Evolutionary conservation across 2,888 invertebrate genomes (phyloP).

Genomic region (Coleophora flavipennella): DNA sequence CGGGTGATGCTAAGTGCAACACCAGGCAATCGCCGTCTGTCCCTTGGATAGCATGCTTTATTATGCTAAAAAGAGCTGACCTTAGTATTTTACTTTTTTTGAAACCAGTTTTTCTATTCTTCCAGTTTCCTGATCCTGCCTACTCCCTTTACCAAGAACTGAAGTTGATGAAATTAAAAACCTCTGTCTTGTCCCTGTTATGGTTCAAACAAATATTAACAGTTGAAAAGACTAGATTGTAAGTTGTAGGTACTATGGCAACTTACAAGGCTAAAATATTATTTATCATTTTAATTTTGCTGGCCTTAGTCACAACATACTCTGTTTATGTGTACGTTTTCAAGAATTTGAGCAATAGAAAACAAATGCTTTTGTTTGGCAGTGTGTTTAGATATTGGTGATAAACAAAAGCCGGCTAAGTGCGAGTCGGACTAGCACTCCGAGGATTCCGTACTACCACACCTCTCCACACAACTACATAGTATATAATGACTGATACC

Average conservation of each 20-base stretch:
- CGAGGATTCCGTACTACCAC: too few relatives aligned
- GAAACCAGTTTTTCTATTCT: slow-evolving; percentile 5
- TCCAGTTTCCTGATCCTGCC: slow-evolving; percentile 11
- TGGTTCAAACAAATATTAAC: too few relatives aligned
- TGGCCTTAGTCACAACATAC: slow-evolving; percentile 31
- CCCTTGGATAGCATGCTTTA: too few relatives aligned
- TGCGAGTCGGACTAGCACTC: too few relatives aligned
- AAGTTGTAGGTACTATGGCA: slow-evolving; percentile 32
- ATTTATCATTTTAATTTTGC: slow-evolving; percentile 19
- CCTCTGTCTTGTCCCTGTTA: too few relatives aligned
- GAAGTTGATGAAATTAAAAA: background rate
- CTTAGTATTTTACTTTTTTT: background rate
- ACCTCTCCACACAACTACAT: too few relatives aligned
- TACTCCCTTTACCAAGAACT: slow-evolving; percentile 1
- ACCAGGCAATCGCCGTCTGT: too few relatives aligned
- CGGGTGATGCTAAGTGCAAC: too few relatives aligned
- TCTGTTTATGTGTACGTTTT: slow-evolving; percentile 40
- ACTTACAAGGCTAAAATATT: slow-evolving; percentile 31
- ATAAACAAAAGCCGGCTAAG: background rate
- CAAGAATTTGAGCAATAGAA: slow-evolving; percentile 26
- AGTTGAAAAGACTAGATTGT: too few relatives aligned
- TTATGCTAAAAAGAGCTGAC: too few relatives aligned
- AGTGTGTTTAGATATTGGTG: slow-evolving; percentile 31
- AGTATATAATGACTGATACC: too few relatives aligned
- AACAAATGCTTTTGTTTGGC: slow-evolving; percentile 28